Base-by-base conservation (phyloP, 2,888 invertebrate genomes). In the Parnassius apollo region DNA sequence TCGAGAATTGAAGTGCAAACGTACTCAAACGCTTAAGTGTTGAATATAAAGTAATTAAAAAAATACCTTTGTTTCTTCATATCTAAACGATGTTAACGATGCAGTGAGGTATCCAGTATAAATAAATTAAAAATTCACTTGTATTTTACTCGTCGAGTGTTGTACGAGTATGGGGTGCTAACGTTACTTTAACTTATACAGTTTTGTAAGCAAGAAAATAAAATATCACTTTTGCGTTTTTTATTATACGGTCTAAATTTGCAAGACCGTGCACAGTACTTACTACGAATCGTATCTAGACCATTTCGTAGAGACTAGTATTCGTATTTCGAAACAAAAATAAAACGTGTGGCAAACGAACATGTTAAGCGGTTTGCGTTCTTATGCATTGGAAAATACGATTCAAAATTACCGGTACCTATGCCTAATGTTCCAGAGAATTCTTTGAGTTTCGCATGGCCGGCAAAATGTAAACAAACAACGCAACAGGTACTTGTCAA, bases 391-490 rank as follows among this genome's bases (percentile, higher is more conserved):
- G 0, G 0, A 0, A 0, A 0, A 9, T 69, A 71, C 25, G 61
- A 68, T 67, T 55, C 13, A 59, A 57, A 65, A 60, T 71, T 63
- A 62, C 12, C 35, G 13, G 48, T 44, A 35, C 7, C 35, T 7
- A 7, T 35, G 35, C 35, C 48, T 56, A 68, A 66, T 55, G 68
- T 75, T 82, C 82, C 75, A 77, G 85, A 82, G 73, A 53, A 65
- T 76, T 81, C 76, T 67, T 72, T 68, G 49, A 50, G 50, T 58
- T 62, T 54, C 68, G 71, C 75, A 77, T 78, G 71, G 75, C 71
- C 76, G 70, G 72, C 70, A 71, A 45, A 75, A 77, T 73, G 82
- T 86, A 84, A 85, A 85, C 80, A 86, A 82, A 84, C 61, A 67
- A 75, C 72, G 82, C 83, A 86, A 87, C 82, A 82, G 78, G 49